Base-by-base conservation (phyloP, 2,888 invertebrate genomes). In the Aphodius granarius region DNA sequence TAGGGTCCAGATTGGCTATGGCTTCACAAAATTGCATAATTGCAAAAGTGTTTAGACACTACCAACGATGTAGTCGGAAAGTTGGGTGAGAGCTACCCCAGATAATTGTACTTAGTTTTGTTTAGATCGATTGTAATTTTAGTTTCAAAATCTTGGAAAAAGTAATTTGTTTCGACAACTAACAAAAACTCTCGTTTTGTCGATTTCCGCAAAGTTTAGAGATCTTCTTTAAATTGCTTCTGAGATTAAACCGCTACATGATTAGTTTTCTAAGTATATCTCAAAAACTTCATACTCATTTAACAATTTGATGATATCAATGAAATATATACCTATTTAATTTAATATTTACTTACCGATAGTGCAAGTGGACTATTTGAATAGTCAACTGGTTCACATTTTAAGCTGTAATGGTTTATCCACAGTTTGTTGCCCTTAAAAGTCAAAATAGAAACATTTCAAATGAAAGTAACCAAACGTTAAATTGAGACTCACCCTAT, bases 401-500 rank as follows among this genome's bases (percentile, higher is more conserved):
- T 68, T 2, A 68, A 21, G 21, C 22, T 16, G 68, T 21, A 68
- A 9, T 19, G 5, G 21, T 20, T 21, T 68, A 68, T 20, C 68
- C 68, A 68, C 9, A 20, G 3, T 68, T 19, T n/a, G n/a, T 5
- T n/a, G 1, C 19, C 19, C 68, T 68, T 20, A 68, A 68, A 68
- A 66, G 19, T 66, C 1, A 22, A n/a, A n/a, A n/a, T n/a, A n/a
- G n/a, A n/a, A n/a, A n/a, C n/a, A n/a, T n/a, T n/a, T n/a, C n/a
- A n/a, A n/a, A n/a, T n/a, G n/a, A n/a, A n/a, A n/a, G n/a, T n/a
- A n/a, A n/a, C n/a, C n/a, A 22, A 16, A 62, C 16, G 16, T 15
- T 15, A 17, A 17, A n/a, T n/a, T n/a, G n/a, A 43, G 18, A 83
- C 86, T 84, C 83, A 94, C 94, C 91, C 94, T 94, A 84, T 91